A percentile compares a stretch with the other conserved stretches of the same genome.
phyloP scores from a whole-genome alignment of 2,797 vertebrate genomes.

The Coreius guichenoti region DNA sequence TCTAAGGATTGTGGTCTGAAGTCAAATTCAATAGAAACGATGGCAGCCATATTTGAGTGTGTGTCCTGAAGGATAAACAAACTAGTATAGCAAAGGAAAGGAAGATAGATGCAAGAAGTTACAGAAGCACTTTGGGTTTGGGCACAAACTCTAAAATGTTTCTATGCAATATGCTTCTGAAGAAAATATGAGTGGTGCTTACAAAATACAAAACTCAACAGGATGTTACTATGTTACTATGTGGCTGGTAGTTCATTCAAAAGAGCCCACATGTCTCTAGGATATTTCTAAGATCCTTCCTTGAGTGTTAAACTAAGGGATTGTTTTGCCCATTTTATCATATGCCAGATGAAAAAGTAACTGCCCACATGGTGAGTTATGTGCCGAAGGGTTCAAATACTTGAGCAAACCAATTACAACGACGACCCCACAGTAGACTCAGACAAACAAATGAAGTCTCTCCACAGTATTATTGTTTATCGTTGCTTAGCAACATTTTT shows the following conservation, averaged over 20 bases:
- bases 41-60: slow-evolving; percentile 28
- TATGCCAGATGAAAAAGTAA: not conserved
- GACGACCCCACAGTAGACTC: not conserved
- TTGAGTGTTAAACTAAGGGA: not conserved
- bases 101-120: not conserved
- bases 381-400: not conserved
- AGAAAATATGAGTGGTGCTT: not conserved
- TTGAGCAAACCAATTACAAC: not conserved
- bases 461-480: slow-evolving; percentile 19
- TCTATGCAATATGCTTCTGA: not conserved
- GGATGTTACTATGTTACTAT: too few species aligned
- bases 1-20: slow-evolving; percentile 41
- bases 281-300: not conserved
- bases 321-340: not conserved
- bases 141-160: not conserved
- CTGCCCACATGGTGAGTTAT: not conserved
- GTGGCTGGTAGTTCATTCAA: not conserved
- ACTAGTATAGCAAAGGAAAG: not conserved
- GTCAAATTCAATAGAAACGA: slow-evolving; percentile 25
- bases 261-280: too few species aligned
- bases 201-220: not conserved
- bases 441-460: not conserved
- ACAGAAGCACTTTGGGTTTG: not conserved
- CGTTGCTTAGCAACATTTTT: slow-evolving; percentile 35
- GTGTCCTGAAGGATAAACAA: slow-evolving; percentile 44